Conservation (phyloP, 2,888 invertebrate species). For the Oegoconia quadripuncta region DNA sequence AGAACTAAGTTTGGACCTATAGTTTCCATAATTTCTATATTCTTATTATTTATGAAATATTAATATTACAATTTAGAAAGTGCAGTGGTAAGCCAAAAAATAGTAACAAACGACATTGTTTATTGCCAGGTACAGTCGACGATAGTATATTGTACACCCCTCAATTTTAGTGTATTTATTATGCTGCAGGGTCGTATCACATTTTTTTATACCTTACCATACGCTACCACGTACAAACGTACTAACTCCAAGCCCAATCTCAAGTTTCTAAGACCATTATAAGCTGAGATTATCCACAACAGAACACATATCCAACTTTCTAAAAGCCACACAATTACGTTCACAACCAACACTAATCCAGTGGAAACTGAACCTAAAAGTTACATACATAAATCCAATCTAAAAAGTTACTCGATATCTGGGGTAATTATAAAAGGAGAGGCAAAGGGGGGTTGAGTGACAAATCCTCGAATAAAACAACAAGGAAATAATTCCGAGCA, state of each 20-base stretch:
- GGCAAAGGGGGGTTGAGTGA: conserved; percentile 54
- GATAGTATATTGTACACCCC: too few species aligned
- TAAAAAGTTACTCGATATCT: conserved; percentile 72
- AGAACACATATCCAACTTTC: conserved; percentile 35
- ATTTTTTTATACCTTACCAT: too few species aligned
- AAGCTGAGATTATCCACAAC: conserved; percentile 32
- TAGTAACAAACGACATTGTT: too few species aligned
- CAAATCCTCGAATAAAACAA: conserved; percentile 79
- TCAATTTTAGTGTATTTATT: too few species aligned
- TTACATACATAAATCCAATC: conserved; percentile 57
- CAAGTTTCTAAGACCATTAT: conserved; percentile 5
- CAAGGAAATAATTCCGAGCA: conserved; percentile 77
- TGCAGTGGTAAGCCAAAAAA: too few species aligned
- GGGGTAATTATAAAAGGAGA: conserved; percentile 70
- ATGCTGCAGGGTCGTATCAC: too few species aligned
- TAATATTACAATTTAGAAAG: too few species aligned
- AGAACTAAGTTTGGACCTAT: too few species aligned
- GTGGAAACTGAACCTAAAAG: conserved; percentile 43
- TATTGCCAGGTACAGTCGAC: too few species aligned
- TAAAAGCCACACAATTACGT: conserved; percentile 48
- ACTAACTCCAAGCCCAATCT: background rate
- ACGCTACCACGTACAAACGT: background rate
- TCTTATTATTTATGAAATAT: too few species aligned
- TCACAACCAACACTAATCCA: conserved; percentile 48
- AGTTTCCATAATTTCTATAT: too few species aligned